Evolutionary conservation across 2,888 invertebrate genomes (phyloP).

Genomic region (Dimorphilus gyrociliatus): DNA sequence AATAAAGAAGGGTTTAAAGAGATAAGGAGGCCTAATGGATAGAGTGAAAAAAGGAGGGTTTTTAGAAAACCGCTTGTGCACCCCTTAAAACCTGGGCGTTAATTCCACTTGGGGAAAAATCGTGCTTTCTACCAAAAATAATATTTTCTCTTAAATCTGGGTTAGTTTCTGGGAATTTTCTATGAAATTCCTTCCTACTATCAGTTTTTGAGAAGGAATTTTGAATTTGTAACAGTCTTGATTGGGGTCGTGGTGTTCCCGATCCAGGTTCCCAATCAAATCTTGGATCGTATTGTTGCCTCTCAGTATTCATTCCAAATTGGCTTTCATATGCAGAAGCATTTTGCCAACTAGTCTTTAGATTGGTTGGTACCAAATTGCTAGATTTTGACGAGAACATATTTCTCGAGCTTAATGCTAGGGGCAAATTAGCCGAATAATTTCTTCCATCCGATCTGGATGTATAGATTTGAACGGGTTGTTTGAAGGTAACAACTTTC

Average conservation of each 20-base stretch:
- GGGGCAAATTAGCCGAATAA: too few species aligned
- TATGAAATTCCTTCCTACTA: conserved; percentile 19
- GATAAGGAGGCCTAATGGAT: not conserved
- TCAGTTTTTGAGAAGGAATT: conserved; percentile 25
- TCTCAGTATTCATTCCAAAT: not conserved
- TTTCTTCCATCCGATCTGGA: too few species aligned
- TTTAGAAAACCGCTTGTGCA: conserved; percentile 5
- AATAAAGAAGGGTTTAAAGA: too few species aligned
- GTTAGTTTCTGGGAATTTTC: conserved; percentile 20
- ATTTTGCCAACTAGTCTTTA: not conserved
- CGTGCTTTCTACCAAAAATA: conserved; percentile 24
- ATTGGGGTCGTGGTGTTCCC: conserved; percentile 23
- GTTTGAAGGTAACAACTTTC: too few species aligned
- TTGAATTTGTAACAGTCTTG: conserved; percentile 21
- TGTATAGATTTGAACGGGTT: too few species aligned
- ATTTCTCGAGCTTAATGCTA: too few species aligned
- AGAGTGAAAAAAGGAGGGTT: not conserved
- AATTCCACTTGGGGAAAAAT: conserved; percentile 22
- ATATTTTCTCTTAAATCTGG: conserved; percentile 29
- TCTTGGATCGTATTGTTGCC: conserved; percentile 16
- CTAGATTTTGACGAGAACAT: too few species aligned
- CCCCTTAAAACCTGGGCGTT: conserved; percentile 27
- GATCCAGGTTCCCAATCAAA: conserved; percentile 24
- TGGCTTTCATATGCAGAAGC: conserved; percentile 2
- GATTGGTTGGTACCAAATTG: too few species aligned